Evolutionary conservation across 1,140 invertebrate species (phyloP).

Genomic region (Drosophila pachea): DNA sequence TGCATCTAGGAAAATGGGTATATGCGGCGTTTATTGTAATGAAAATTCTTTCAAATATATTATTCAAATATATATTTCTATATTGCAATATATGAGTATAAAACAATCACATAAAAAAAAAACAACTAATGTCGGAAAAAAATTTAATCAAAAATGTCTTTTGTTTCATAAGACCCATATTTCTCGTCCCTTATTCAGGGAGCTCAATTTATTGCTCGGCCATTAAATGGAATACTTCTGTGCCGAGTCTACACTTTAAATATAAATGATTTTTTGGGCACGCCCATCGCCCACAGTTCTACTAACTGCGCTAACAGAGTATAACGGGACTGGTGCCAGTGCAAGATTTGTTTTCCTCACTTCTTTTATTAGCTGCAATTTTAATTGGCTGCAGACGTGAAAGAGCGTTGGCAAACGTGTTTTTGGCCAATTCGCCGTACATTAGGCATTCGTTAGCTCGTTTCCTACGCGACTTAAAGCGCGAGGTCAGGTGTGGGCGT

Average conservation of each 20-base stretch:
- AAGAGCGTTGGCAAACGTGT: constrained; percentile 71
- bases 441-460: constrained; percentile 58
- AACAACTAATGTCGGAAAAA: too few relatives aligned
- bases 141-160: too few relatives aligned
- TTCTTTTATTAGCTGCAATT: constrained; percentile 45
- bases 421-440: constrained; percentile 45
- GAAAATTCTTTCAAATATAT: not conserved
- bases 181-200: too few relatives aligned
- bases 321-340: not conserved
- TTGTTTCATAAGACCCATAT: too few relatives aligned
- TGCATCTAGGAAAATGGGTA: not conserved
- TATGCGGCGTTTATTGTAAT: not conserved
- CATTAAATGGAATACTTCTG: too few relatives aligned
- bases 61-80: too few relatives aligned
- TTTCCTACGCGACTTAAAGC: constrained; percentile 50
- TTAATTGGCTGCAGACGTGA: constrained; percentile 52
- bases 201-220: too few relatives aligned
- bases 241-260: too few relatives aligned
- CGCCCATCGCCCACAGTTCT: too few relatives aligned
- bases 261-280: too few relatives aligned
- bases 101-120: too few relatives aligned
- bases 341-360: constrained; percentile 1
- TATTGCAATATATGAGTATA: too few relatives aligned
- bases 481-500: constrained; percentile 43
- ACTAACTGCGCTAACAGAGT: not conserved